Base-by-base conservation (phyloP, 1,140 invertebrate genomes). In the Scaptodrosophila lebanonensis region DNA sequence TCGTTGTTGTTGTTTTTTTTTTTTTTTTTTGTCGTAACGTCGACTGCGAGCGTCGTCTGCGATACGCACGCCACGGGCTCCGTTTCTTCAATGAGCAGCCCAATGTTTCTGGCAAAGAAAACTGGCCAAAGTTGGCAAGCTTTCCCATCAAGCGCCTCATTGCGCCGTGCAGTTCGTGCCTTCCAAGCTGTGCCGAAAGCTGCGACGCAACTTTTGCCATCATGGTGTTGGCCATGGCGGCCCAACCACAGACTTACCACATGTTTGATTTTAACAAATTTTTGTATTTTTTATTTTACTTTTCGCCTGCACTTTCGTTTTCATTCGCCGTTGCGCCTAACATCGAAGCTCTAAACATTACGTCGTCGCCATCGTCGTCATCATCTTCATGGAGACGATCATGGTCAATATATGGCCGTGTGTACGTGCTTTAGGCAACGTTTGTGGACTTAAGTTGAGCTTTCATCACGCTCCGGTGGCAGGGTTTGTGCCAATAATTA, bases 61-160 rank as follows among this genome's bases (percentile, higher is more conserved):
- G 68, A 69, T 75, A 82, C 75, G 75, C 69, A 75, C 75, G 75
- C 69, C 60, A 82, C 75, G 75, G 64, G 57, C 70, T 82, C 69
- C 65, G 54, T 62, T 79, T 82, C 52, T 79, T 79, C 75, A 79
- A 79, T 79, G 75, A 82, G 47, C 75, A 69, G 62, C 66, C 69
- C 66, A 60, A 50, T 56, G 54, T 64, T 60, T 49, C 3, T 25
- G 22, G 3, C 22, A 25, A 25, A 25, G 22, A 25, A 25, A 25
- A 25, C 22, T 25, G 3, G 22, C 22, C 45, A 39, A 45, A 48
- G 54, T 45, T 39, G 30, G 38, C 38, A 39, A 20, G 44, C 54
- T 43, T 50, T 30, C 30, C 32, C 38, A 33, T 2, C 27, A 38
- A 53, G 53, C 52, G 40, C 18, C 39, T 42, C 36, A 33, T 44